phyloP scores from a whole-genome alignment of 2,888 invertebrate genomes.

The Drepanosiphum platanoidis region DNA sequence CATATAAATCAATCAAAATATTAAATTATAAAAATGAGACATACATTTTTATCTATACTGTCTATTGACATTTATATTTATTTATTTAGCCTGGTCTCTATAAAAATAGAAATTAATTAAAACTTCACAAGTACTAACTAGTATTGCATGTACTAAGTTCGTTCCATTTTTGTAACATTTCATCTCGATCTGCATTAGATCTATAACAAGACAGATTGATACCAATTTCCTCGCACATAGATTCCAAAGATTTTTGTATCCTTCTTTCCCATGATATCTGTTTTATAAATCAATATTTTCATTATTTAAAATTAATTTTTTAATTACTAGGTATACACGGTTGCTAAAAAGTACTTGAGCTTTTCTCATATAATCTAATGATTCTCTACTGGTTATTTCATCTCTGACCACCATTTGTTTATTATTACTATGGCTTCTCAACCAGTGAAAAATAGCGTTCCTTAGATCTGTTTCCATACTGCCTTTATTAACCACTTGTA shows the following conservation, averaged over 20 bases:
- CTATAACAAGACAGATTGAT: constrained; percentile 82
- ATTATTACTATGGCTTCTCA: constrained; percentile 70
- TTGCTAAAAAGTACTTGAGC: constrained; percentile 72
- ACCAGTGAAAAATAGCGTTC: constrained; percentile 86
- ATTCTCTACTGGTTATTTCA: constrained; percentile 70
- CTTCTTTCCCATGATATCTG: constrained; percentile 89
- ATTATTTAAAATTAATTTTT: neutral
- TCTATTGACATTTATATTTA: no score
- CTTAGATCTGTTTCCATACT: constrained; percentile 84
- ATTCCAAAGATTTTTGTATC: constrained; percentile 92
- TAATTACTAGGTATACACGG: neutral
- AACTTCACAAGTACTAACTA: constrained; percentile 70
- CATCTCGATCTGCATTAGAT: constrained; percentile 81
- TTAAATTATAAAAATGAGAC: no score
- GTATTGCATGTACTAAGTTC: constrained; percentile 90
- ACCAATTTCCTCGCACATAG: constrained; percentile 89
- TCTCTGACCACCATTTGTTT: constrained; percentile 65
- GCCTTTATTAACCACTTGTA: constrained; percentile 79
- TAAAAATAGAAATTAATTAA: neutral
- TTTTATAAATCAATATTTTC: neutral
- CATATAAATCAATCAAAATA: no score
- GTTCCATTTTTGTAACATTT: constrained; percentile 86
- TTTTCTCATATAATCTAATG: constrained; percentile 80
- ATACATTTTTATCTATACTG: no score
- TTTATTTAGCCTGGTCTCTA: no score